Percentiles rank a stretch among this genome's conserved stretches.
phyloP scores from a whole-genome alignment of 2,113 vertebrate genomes.

The Macaca nemestrina region DNA sequence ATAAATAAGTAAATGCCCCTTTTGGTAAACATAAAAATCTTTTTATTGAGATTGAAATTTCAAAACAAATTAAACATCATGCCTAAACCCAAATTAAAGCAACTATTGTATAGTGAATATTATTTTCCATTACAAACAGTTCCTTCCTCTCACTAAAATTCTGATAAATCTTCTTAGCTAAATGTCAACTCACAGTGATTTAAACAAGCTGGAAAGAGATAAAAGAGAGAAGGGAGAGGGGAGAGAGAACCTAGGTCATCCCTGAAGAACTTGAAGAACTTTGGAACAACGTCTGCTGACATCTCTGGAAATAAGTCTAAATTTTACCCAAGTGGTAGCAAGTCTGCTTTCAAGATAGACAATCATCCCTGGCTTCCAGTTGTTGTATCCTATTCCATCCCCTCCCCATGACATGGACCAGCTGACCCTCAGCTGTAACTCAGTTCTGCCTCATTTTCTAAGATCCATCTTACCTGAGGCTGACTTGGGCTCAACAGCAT shows the following conservation, averaged over 20 bases:
- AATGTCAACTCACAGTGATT: neutral
- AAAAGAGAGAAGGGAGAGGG: neutral
- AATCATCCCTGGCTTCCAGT: neutral
- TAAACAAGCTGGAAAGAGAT: neutral
- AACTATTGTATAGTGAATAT: neutral
- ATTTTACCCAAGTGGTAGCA: neutral
- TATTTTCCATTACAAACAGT: neutral
- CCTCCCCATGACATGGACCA: neutral
- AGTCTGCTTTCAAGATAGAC: neutral
- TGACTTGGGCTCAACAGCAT: neutral
- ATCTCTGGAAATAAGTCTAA: neutral
- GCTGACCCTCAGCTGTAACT: neutral
- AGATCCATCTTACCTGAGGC: neutral
- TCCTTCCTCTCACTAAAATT: slow-evolving; percentile 30
- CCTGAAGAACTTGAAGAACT: neutral
- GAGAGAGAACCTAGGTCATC: neutral
- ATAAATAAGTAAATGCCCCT: neutral
- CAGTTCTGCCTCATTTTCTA: neutral
- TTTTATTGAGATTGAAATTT: slow-evolving; percentile 31
- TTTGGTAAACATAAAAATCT: neutral
- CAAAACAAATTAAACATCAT: slow-evolving; percentile 45
- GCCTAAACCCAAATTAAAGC: slow-evolving; percentile 18
- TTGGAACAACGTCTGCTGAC: neutral
- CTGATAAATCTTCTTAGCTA: slow-evolving; percentile 17
- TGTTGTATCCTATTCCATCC: no score